Evolutionary conservation across 92 coral and sea anemone genomes (phyloP).

Genomic region (Metridium senile): DNA sequence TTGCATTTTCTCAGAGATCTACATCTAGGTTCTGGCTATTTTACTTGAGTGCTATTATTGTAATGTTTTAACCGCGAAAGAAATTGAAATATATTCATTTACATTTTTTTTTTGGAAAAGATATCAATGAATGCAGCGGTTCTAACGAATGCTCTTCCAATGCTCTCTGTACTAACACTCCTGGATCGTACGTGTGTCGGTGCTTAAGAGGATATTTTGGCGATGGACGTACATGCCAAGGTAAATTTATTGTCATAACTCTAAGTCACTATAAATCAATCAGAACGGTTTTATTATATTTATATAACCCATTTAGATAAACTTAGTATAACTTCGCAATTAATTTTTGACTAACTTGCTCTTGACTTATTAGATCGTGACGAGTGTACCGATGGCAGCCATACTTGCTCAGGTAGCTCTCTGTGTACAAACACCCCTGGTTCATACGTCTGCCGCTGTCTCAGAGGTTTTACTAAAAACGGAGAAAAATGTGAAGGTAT

Average conservation of each 20-base stretch:
- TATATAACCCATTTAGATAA: no score
- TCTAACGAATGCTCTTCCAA: conserved; percentile 48
- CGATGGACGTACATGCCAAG: not conserved
- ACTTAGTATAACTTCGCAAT: no score
- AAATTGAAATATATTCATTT: no score
- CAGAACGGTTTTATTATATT: no score
- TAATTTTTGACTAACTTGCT: not conserved
- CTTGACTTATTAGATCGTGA: not conserved
- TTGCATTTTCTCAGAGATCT: not conserved
- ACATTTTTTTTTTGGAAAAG: conserved; percentile 13
- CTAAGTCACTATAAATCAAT: no score
- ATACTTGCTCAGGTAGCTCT: conserved; percentile 1
- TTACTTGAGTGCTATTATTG: no score
- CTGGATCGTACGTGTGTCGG: conserved; percentile 60
- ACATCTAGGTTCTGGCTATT: no score
- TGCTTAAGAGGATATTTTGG: conserved; percentile 54
- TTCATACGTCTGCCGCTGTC: conserved; percentile 28
- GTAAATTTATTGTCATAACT: not conserved
- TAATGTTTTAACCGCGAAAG: no score
- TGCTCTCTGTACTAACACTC: conserved; percentile 58
- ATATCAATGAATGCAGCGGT: conserved; percentile 50
- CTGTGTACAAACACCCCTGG: conserved; percentile 32
- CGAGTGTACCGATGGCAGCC: conserved; percentile 1
- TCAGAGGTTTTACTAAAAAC: conserved; percentile 26
- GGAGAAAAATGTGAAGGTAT: conserved; percentile 4